These are phyloP conservation scores for Malurus leucopterus DNA, from an alignment of 2,797 vertebrate genomes.

Conservation along the genomic window DNA sequence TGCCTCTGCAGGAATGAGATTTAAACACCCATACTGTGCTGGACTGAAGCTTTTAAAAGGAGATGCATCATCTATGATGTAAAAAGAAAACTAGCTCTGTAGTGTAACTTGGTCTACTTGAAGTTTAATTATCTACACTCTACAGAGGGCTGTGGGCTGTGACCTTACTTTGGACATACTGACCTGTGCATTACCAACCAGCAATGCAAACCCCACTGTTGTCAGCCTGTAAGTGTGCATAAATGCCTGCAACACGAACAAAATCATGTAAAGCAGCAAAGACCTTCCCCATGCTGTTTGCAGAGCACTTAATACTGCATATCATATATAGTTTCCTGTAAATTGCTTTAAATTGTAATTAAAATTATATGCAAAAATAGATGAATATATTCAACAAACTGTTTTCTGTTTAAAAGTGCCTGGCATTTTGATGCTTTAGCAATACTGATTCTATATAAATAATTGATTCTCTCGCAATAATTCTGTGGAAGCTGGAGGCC, in stretches of 20 bases:
- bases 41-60: background rate
- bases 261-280: background rate
- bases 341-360: background rate
- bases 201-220: background rate
- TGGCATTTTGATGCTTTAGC: background rate
- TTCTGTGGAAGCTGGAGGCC: background rate
- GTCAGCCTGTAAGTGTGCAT: background rate
- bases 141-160: background rate
- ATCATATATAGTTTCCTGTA: background rate
- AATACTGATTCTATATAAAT: background rate
- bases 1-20: background rate
- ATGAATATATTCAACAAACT: background rate
- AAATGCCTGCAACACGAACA: background rate
- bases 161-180: background rate
- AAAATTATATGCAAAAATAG: background rate
- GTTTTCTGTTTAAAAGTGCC: background rate
- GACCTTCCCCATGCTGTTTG: background rate
- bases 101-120: background rate
- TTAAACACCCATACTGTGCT: background rate
- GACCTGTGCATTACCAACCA: background rate
- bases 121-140: background rate
- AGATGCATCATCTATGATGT: background rate
- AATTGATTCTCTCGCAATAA: background rate
- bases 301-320: background rate
- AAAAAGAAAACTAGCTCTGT: background rate